Evolutionary conservation across 2,888 invertebrate genomes (phyloP).

Genomic region (Serripes groenlandicus): DNA sequence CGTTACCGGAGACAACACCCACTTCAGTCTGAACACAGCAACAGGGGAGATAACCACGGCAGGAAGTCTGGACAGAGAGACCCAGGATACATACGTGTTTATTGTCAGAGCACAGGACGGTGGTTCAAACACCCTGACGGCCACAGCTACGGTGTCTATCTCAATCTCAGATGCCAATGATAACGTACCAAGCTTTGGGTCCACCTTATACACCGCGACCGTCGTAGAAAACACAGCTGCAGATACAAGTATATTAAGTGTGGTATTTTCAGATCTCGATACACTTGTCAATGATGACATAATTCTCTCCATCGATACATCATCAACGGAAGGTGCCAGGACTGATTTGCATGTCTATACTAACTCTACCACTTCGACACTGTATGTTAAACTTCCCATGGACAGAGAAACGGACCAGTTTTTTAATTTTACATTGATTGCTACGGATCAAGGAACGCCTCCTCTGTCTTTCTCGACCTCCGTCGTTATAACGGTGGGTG

Average conservation of each 20-base stretch:
- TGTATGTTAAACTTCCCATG: conserved; percentile 70
- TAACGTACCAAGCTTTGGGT: conserved; percentile 76
- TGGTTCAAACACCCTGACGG: conserved; percentile 68
- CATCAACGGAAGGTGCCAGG: conserved; percentile 59
- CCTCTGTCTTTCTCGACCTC: conserved; percentile 94
- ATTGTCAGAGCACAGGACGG: conserved; percentile 73
- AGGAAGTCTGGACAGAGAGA: conserved; percentile 72
- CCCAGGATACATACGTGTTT: conserved; percentile 64
- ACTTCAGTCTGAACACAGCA: conserved; percentile 67
- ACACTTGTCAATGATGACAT: conserved; percentile 73
- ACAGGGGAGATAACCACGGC: conserved; percentile 69
- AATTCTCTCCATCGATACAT: conserved; percentile 71
- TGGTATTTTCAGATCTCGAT: conserved; percentile 75
- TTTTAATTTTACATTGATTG: conserved; percentile 89
- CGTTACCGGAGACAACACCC: conserved; percentile 63
- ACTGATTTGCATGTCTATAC: conserved; percentile 69
- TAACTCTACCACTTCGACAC: conserved; percentile 62
- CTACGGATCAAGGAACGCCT: conserved; percentile 95
- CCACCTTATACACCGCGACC: conserved; percentile 63
- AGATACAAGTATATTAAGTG: conserved; percentile 70
- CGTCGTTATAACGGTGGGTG: conserved; percentile 73
- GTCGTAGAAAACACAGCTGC: conserved; percentile 72
- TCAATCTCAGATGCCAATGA: conserved; percentile 79
- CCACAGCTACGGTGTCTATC: conserved; percentile 74
- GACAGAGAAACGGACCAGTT: conserved; percentile 73